Base-by-base conservation (phyloP, 2,113 vertebrate species). In the Prinia subflava region DNA sequence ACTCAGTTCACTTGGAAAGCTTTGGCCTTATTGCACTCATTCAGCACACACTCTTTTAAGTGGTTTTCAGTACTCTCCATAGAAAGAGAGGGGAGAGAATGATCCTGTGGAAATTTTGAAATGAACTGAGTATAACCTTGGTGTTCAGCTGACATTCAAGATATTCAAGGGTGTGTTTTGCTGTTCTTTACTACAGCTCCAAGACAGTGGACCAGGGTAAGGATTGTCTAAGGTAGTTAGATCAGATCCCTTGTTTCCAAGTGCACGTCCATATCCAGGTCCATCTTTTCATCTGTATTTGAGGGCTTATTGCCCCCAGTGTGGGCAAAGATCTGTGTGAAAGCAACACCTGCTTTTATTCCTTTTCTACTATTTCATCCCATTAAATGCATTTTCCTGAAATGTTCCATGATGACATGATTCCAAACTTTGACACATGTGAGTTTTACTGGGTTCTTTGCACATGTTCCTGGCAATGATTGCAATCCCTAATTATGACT, bases 1-100 rank as follows among this genome's bases (percentile, higher is more conserved):
- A 5, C 87, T 87, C 89, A 35, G 74, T 42, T 94, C 84, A 16
- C 55, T 95, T 91, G 94, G 91, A 96, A 95, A 82, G 78, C 57
- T 85, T 76, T 25, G 37, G 31, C 67, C 57, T 82, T 70, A 64
- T 35, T 18, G 8, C 89, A 84, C 41, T 24, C 89, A 52, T 81
- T 49, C 68, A 76, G 41, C 62, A 53, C 37, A 65, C 1, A 10
- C n/a, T 49, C 42, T 62, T 92, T 63, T 23, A 95, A 96, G 81
- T 50, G 63, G 24, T 88, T 97, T 96, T 92, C 93, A 95, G 63
- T 55, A n/a, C 82, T 93, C 63, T 60, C 57, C 41, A 25, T 42
- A 80, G 89, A 91, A 83, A 77, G 33, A 83, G 71, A 15, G 39
- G 67, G 17, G 55, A 74, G 76, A 71, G 79, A 90, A 94, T 21